Evolutionary conservation across 2,888 invertebrate species (phyloP), one percentile per base, ranked within the genome.

Genomic region (Tetheella fluctuosa): DNA sequence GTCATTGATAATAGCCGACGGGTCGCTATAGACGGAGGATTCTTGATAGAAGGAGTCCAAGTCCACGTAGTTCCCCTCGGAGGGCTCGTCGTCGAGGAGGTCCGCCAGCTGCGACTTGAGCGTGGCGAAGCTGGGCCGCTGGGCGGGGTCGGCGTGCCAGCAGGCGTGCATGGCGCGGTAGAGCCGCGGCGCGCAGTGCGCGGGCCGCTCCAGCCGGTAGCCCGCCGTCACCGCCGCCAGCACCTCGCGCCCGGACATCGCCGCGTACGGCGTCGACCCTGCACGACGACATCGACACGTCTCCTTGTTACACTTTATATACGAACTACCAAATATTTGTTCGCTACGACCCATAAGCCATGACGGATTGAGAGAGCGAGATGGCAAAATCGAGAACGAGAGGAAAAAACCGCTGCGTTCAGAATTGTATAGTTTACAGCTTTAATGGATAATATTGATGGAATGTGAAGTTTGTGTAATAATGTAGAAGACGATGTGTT

Each of bases 261-360:
- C 95, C n/a, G 97, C 96, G 87, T 97, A 97, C 4, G 97, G 97
- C 79, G 97, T 97, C 57, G 96, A 96, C 60, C 97, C 97, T 97
- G n/a, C 34, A 34, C 34, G 5, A 34, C 34, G n/a, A n/a, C n/a
- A n/a, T n/a, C n/a, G n/a, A n/a, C n/a, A n/a, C n/a, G n/a, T n/a
- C n/a, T n/a, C n/a, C n/a, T n/a, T n/a, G n/a, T n/a, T n/a, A n/a
- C n/a, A n/a, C n/a, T n/a, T n/a, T n/a, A n/a, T n/a, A n/a, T n/a
- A n/a, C n/a, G n/a, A n/a, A n/a, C n/a, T n/a, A n/a, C n/a, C n/a
- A n/a, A n/a, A n/a, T n/a, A n/a, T n/a, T n/a, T n/a, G n/a, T n/a
- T n/a, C n/a, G n/a, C n/a, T n/a, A n/a, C n/a, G n/a, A n/a, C n/a
- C n/a, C n/a, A n/a, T n/a, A n/a, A n/a, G n/a, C n/a, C n/a, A n/a